phyloP scores from a whole-genome alignment of 2,113 vertebrate genomes.

The Calidris pugnax region DNA sequence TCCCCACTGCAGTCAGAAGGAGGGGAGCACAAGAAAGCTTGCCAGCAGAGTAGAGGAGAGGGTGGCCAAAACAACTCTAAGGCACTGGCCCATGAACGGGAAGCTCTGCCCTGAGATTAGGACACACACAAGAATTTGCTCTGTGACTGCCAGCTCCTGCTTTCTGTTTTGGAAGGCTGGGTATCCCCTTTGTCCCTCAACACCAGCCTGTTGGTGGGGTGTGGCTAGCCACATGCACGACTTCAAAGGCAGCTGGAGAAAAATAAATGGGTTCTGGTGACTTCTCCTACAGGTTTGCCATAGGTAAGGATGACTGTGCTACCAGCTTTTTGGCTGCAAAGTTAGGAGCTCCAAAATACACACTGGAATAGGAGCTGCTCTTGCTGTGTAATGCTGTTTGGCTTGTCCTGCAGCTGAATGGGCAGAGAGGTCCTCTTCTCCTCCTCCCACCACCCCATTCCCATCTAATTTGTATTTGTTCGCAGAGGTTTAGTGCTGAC shows the following conservation, averaged over 20 bases:
- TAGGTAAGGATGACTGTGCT: neutral
- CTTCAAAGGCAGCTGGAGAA: neutral
- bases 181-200: too few species aligned
- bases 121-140: neutral
- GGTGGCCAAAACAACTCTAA: neutral
- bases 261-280: neutral
- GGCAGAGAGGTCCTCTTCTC: rapidly evolving
- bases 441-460: neutral
- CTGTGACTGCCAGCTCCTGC: neutral
- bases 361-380: neutral
- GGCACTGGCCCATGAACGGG: too few species aligned
- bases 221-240: neutral
- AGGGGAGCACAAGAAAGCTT: neutral
- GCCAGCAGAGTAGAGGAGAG: neutral
- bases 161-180: neutral
- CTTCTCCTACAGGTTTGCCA: neutral
- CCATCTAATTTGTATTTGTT: neutral
- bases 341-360: neutral
- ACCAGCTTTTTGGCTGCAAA: neutral
- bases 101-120: neutral
- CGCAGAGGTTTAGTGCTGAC: neutral
- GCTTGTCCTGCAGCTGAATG: neutral
- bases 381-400: neutral
- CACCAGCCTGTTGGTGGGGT: neutral
- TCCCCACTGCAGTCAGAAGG: neutral